Evolutionary conservation across 2,113 vertebrate genomes (phyloP).

Genomic region (Beaufortia kweichowensis): DNA sequence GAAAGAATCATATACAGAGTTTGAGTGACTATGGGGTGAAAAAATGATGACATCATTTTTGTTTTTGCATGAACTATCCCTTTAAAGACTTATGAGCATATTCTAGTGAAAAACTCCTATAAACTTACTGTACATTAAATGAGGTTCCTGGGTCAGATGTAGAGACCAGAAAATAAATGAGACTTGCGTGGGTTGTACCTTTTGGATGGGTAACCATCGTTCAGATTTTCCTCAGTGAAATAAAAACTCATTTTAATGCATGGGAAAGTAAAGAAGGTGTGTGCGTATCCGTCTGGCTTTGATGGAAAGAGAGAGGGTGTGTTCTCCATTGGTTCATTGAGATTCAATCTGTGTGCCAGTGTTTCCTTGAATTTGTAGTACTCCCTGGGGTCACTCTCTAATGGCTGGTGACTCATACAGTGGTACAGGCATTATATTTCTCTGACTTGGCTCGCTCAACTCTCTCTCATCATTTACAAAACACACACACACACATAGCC

Average conservation of each 20-base stretch:
- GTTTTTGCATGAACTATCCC: too few species aligned
- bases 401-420: constrained; percentile 52
- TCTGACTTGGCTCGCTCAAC: not conserved
- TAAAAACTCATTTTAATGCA: not conserved
- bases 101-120: too few species aligned
- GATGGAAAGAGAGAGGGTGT: constrained; percentile 14
- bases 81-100: too few species aligned
- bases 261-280: not conserved
- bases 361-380: constrained; percentile 43
- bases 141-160: too few species aligned
- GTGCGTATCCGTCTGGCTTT: not conserved
- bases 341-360: constrained; percentile 43
- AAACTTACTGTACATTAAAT: too few species aligned
- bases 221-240: not conserved
- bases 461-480: constrained; percentile 29
- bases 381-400: constrained; percentile 43
- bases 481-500: constrained; percentile 8
- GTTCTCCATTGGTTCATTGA: constrained; percentile 43
- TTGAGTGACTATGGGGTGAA: not conserved
- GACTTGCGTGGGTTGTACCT: not conserved
- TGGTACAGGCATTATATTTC: constrained; percentile 39
- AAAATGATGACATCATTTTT: too few species aligned
- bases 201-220: not conserved
- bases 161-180: not conserved
- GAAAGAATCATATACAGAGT: constrained; percentile 13